Conservation (phyloP, 2,113 vertebrate species). For the Naja naja region DNA sequence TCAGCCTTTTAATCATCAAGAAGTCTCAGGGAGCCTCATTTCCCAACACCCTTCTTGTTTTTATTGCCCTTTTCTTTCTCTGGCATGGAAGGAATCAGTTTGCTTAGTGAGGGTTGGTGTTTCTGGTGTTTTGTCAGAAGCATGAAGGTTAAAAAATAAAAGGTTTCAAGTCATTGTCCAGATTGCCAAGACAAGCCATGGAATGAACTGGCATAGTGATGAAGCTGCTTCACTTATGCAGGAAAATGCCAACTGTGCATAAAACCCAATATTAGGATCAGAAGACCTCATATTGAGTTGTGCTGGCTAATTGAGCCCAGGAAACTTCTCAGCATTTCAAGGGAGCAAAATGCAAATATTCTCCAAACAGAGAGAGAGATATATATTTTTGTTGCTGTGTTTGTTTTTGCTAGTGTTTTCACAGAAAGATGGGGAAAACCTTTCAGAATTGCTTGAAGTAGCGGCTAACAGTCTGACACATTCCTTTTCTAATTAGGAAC, state of each 20-base stretch:
- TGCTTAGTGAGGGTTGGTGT: conserved; percentile 18
- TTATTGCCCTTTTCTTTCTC: conserved; percentile 12
- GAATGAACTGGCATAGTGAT: conserved; percentile 18
- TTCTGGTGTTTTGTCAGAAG: conserved; percentile 44
- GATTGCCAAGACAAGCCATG: not conserved
- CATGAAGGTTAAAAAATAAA: not conserved
- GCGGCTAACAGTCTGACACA: not conserved
- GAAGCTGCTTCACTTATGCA: not conserved
- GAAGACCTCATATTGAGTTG: not conserved
- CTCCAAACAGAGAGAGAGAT: too few relatives aligned
- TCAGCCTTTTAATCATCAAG: not conserved
- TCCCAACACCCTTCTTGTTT: not conserved
- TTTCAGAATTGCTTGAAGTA: not conserved
- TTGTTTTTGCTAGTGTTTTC: not conserved
- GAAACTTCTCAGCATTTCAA: too few relatives aligned
- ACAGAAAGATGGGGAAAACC: not conserved
- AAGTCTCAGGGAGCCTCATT: conserved; percentile 50
- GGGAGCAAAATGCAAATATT: not conserved
- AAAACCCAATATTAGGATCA: too few relatives aligned
- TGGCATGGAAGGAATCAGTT: conserved; percentile 27
- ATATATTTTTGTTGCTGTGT: not conserved
- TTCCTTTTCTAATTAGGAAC: not conserved
- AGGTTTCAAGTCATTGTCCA: conserved; percentile 14
- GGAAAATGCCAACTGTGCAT: not conserved
- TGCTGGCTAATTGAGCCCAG: not conserved